Base-by-base conservation (phyloP, 2,113 vertebrate genomes). In the Mobula birostris region DNA sequence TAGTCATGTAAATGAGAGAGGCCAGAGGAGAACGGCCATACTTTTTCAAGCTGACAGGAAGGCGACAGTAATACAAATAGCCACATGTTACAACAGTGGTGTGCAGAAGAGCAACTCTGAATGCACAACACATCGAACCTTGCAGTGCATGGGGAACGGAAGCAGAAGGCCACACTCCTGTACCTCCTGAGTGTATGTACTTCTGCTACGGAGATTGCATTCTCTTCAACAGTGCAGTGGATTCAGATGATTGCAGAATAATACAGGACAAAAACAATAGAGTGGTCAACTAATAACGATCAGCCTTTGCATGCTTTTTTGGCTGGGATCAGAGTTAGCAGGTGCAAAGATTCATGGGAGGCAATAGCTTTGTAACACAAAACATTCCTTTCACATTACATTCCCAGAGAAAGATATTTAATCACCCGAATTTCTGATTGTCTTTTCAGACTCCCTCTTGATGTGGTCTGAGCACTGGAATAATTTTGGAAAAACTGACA, bases 381-480 rank as follows among this genome's bases (percentile, higher is more conserved):
- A 95, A 95, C 92, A 77, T 95, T 96, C 94, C 95, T 96, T 96
- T 72, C 94, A 94, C 77, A 21, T 94, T 94, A 48, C 95, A 82
- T 94, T 95, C 94, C 95, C 94, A 88, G 94, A n/a, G 82, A 94
- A 94, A 72, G 40, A 0, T 1, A 0, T 94, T 96, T 95, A 96
- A 96, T 96, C 96, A 95, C 95, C 94, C 94, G 0, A 96, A 95
- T 95, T 94, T 95, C 91, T 95, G 96, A 97, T 95, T 96, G 96
- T 96, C 95, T 96, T 97, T 97, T 97, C 96, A 96, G 96, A 96
- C 95, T 96, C 94, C 94, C 95, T 95, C 96, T 97, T 97, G 96
- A 97, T 97, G 97, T 97, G 97, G 97, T 95, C 95, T 95, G 96
- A 96, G 96, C 96, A 94, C 88, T 95, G 96, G 96, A 96, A 95